Percentiles rank a stretch among this genome's conserved stretches.
Conservation (phyloP, 1,140 invertebrate species). For the Dufourea novaeangliae region DNA sequence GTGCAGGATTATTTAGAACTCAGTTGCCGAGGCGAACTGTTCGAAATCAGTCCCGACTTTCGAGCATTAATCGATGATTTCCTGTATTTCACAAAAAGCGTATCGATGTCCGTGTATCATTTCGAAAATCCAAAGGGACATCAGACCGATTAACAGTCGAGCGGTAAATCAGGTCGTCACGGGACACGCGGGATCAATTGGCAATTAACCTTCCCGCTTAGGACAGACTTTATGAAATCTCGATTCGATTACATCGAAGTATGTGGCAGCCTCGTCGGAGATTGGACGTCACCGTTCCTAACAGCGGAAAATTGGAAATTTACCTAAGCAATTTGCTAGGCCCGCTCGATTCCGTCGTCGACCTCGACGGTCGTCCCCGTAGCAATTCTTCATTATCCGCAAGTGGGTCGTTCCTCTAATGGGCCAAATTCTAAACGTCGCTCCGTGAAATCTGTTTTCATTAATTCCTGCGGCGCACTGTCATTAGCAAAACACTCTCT, state of each 20-base stretch:
- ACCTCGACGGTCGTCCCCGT: constrained; percentile 12
- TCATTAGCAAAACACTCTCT: constrained; percentile 13
- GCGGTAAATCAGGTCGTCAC: constrained; percentile 47
- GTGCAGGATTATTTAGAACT: no score
- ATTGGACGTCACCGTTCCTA: constrained; percentile 53
- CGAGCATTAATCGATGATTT: no score
- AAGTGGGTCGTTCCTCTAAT: constrained; percentile 52
- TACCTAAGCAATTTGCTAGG: constrained; percentile 67
- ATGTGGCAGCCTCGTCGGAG: constrained; percentile 54
- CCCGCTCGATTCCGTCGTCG: constrained; percentile 44
- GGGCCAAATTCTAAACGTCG: constrained; percentile 23
- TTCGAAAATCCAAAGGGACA: background rate
- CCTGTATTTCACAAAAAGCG: no score
- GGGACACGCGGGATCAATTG: constrained; percentile 60
- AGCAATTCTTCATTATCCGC: constrained; percentile 61
- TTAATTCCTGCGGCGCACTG: constrained; percentile 18
- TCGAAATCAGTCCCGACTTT: no score
- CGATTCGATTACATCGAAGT: constrained; percentile 66
- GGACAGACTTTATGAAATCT: constrained; percentile 65
- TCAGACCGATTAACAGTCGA: constrained; percentile 37
- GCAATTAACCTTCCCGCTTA: constrained; percentile 63
- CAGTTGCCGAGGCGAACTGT: no score
- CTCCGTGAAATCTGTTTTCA: background rate
- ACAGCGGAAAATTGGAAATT: constrained; percentile 70
- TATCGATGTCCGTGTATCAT: background rate